These are phyloP conservation scores for Kryphioiulus occultus DNA, from an alignment of 2,888 invertebrate species.

Conservation along the genomic window DNA sequence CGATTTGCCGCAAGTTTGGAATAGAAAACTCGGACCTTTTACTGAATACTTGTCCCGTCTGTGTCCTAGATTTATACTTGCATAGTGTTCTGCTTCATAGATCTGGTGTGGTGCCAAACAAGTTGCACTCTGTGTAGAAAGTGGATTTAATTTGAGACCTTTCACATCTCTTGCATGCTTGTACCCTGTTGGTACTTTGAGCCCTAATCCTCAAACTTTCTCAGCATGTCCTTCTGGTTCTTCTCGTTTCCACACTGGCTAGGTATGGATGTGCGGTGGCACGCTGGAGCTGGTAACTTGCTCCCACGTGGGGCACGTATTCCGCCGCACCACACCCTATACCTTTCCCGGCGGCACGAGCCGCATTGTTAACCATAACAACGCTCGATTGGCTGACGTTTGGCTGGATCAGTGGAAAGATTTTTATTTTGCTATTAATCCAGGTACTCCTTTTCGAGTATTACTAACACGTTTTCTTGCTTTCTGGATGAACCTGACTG, in stretches of 20 bases:
- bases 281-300: constrained; percentile 94
- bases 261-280: constrained; percentile 98
- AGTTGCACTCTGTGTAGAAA: too few relatives aligned
- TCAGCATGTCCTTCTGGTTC: constrained; percentile 14
- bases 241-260: constrained; percentile 56
- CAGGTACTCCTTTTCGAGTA: constrained; percentile 71
- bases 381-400: constrained; percentile 97
- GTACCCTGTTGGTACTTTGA: not conserved
- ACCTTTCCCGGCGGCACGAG: constrained; percentile 98
- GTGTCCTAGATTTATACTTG: too few relatives aligned
- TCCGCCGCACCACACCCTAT: constrained; percentile 98
- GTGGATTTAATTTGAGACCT: not conserved
- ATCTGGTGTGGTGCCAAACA: not conserved
- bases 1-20: too few relatives aligned
- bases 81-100: too few relatives aligned
- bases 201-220: not conserved
- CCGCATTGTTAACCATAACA: constrained; percentile 97
- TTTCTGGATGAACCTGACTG: not conserved
- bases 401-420: constrained; percentile 99
- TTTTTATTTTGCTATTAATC: constrained; percentile 99
- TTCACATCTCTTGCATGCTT: not conserved
- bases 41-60: too few relatives aligned
- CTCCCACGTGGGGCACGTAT: constrained; percentile 90
- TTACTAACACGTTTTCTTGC: not conserved
- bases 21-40: too few relatives aligned